Evolutionary conservation across 2,888 invertebrate genomes (phyloP).

Genomic region (Tortricodes alternella): DNA sequence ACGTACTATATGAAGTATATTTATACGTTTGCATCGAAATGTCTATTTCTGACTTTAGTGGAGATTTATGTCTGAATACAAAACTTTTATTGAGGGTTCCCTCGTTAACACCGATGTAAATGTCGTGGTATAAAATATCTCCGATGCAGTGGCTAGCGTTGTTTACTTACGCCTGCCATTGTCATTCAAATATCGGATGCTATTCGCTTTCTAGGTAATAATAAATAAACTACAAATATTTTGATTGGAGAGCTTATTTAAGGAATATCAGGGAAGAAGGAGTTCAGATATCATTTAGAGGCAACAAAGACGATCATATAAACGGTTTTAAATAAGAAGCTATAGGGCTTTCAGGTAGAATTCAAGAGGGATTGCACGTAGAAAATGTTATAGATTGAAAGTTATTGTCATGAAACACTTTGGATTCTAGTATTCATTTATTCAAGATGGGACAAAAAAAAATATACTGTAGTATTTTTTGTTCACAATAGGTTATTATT

Average conservation of each 20-base stretch:
- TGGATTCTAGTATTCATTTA: no score
- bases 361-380: no score
- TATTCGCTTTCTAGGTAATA: conserved; percentile 45
- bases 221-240: conserved; percentile 33
- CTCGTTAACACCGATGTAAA: conserved; percentile 81
- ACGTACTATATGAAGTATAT: conserved; percentile 63
- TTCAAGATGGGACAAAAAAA: no score
- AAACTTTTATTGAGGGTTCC: conserved; percentile 70
- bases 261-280: neutral
- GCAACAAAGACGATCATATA: neutral
- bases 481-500: no score
- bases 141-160: conserved; percentile 46
- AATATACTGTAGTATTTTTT: no score
- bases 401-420: no score
- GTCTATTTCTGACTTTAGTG: conserved; percentile 51
- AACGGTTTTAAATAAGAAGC: no score
- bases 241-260: conserved; percentile 23
- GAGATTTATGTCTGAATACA: conserved; percentile 74
- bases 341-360: no score
- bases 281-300: neutral
- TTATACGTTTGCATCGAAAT: conserved; percentile 67
- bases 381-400: no score
- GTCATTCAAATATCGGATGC: conserved; percentile 69
- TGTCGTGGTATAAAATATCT: conserved; percentile 69
- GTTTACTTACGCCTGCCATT: conserved; percentile 62